A percentile compares a stretch with the other conserved stretches of the same genome.
phyloP scores from a whole-genome alignment of 1,140 invertebrate genomes.

The Parapsyche elsis region DNA sequence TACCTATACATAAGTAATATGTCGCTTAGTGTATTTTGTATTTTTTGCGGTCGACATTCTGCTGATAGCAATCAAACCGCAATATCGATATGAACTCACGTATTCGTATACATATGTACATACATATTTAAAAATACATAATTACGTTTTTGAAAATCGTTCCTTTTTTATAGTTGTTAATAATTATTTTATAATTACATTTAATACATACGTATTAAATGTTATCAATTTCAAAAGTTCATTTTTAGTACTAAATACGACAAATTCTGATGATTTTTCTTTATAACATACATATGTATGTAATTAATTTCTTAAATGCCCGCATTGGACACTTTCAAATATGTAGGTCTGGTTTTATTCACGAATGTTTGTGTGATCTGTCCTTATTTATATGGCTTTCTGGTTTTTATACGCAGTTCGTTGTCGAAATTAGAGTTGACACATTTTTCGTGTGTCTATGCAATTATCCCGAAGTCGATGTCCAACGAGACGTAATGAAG shows the following conservation, averaged over 20 bases:
- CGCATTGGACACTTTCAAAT: too few relatives aligned
- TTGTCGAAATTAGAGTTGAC: neutral
- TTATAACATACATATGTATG: too few relatives aligned
- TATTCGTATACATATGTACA: neutral
- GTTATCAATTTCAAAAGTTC: too few relatives aligned
- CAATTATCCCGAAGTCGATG: slow-evolving; percentile 22
- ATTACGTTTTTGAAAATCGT: too few relatives aligned
- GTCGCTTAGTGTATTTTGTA: neutral
- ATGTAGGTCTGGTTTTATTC: too few relatives aligned
- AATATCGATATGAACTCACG: neutral
- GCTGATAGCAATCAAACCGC: neutral
- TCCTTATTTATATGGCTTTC: neutral
- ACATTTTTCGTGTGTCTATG: slow-evolving; percentile 5
- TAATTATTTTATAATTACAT: too few relatives aligned
- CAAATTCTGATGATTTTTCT: too few relatives aligned
- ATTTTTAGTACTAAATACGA: too few relatives aligned
- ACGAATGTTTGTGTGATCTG: too few relatives aligned
- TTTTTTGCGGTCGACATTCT: neutral
- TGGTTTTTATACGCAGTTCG: neutral
- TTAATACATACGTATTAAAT: too few relatives aligned
- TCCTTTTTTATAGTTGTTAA: neutral
- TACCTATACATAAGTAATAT: neutral
- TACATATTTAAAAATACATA: neutral
- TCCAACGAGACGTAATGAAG: slow-evolving; percentile 23
- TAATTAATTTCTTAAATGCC: too few relatives aligned